These are phyloP conservation scores for Thelaira solivaga DNA, from an alignment of 2,888 invertebrate species.

Conservation along the genomic window DNA sequence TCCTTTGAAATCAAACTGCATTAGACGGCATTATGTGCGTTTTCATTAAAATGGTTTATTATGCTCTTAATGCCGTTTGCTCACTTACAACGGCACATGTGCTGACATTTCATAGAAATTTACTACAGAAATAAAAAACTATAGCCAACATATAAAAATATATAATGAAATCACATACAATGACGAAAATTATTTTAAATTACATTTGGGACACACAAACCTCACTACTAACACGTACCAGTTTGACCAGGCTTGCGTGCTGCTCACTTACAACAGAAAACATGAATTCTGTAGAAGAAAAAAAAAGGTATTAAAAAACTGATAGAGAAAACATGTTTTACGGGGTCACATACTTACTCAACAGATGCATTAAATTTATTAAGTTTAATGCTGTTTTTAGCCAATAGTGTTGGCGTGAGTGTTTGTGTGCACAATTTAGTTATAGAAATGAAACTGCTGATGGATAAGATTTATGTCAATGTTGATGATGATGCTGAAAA, in stretches of 20 bases:
- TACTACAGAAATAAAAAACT: neutral
- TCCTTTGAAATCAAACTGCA: no score
- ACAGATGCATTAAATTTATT: neutral
- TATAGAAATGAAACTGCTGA: constrained; percentile 14
- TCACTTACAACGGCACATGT: no score
- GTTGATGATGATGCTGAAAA: constrained; percentile 14
- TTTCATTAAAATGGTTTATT: no score
- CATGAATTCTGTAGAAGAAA: no score
- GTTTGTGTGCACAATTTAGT: neutral
- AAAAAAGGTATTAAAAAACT: no score
- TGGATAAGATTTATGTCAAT: constrained; percentile 10
- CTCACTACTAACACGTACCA: constrained; percentile 27
- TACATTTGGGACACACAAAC: constrained; percentile 44
- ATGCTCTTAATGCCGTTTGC: no score
- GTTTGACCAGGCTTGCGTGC: neutral
- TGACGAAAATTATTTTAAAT: constrained; percentile 56
- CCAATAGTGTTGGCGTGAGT: neutral
- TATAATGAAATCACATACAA: constrained; percentile 32
- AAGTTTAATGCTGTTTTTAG: constrained; percentile 1
- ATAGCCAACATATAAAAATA: neutral
- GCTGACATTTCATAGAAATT: no score
- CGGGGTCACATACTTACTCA: neutral
- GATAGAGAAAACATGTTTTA: neutral
- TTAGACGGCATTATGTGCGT: no score
- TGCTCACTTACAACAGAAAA: neutral